These are phyloP conservation scores for Aspiorhynchus laticeps DNA, from an alignment of 2,113 vertebrate genomes.

Conservation along the genomic window DNA sequence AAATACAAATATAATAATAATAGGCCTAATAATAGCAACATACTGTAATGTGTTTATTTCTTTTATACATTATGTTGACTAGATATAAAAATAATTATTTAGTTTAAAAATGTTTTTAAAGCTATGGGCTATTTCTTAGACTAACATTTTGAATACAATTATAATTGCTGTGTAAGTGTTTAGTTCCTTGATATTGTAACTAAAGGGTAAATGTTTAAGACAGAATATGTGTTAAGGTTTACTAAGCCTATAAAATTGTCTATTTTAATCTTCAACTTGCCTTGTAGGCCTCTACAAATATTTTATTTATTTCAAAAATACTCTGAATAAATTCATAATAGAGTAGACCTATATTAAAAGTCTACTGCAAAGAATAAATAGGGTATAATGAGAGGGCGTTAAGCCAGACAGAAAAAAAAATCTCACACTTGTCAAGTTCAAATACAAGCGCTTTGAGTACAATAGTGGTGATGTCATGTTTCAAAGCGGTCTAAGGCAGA, in stretches of 20 bases:
- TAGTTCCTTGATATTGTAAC: background rate
- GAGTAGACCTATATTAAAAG: slow-evolving; percentile 19
- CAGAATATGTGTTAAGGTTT: background rate
- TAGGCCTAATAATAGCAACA: slow-evolving; percentile 19
- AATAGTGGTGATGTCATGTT: slow-evolving; percentile 60
- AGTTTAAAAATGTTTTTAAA: background rate
- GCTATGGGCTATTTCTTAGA: background rate
- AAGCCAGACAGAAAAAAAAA: background rate
- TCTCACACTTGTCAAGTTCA: slow-evolving; percentile 67
- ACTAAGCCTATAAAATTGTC: background rate
- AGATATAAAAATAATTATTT: background rate
- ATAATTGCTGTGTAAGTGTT: background rate
- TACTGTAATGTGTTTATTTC: background rate
- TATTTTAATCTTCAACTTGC: background rate
- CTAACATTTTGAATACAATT: background rate
- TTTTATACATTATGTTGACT: background rate
- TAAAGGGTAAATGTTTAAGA: background rate
- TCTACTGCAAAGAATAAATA: slow-evolving; percentile 24
- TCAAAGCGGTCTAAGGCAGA: slow-evolving; percentile 42
- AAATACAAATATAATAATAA: background rate
- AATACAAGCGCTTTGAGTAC: slow-evolving; percentile 54
- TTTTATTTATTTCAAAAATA: background rate
- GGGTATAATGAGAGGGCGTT: slow-evolving; percentile 23
- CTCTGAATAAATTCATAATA: background rate
- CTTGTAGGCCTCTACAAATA: slow-evolving; percentile 6